These are phyloP conservation scores for Centropyge bicolor DNA, from an alignment of 2,797 vertebrate species.

Conservation along the genomic window DNA sequence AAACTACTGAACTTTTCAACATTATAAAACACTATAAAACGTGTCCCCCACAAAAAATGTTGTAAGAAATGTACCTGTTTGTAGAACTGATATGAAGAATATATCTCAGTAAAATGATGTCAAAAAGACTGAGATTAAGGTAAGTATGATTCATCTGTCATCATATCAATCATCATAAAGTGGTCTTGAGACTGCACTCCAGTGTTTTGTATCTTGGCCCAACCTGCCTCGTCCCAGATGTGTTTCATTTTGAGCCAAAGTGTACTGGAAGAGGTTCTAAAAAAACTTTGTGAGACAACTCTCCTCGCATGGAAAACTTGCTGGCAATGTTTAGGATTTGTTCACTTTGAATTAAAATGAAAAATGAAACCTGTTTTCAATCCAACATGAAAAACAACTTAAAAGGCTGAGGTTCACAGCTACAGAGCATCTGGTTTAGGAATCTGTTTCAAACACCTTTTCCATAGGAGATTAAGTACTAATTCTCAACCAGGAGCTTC, in stretches of 20 bases:
- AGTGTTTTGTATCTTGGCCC: background rate
- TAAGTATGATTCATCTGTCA: background rate
- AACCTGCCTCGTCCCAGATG: slow-evolving; percentile 3
- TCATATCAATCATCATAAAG: too few species aligned
- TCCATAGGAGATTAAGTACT: background rate
- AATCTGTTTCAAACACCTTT: slow-evolving; percentile 5
- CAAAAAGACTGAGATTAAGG: background rate
- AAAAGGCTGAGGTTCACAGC: slow-evolving; percentile 1
- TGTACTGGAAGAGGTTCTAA: slow-evolving; percentile 14
- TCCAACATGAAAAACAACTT: slow-evolving; percentile 1
- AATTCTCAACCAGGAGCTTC: background rate
- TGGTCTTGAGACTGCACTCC: background rate
- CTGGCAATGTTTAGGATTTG: background rate
- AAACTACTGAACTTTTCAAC: background rate
- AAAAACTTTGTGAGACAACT: background rate
- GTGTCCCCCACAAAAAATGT: background rate
- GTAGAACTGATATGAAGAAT: background rate
- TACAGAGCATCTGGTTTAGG: background rate
- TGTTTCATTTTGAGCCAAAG: slow-evolving; percentile 18
- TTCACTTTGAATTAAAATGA: slow-evolving; percentile 13
- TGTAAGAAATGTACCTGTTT: background rate
- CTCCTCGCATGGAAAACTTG: background rate
- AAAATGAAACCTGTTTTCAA: slow-evolving; percentile 14
- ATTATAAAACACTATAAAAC: background rate
- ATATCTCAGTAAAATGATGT: background rate